phyloP scores from a whole-genome alignment of 1,140 invertebrate genomes.

The Littorina saxatilis region DNA sequence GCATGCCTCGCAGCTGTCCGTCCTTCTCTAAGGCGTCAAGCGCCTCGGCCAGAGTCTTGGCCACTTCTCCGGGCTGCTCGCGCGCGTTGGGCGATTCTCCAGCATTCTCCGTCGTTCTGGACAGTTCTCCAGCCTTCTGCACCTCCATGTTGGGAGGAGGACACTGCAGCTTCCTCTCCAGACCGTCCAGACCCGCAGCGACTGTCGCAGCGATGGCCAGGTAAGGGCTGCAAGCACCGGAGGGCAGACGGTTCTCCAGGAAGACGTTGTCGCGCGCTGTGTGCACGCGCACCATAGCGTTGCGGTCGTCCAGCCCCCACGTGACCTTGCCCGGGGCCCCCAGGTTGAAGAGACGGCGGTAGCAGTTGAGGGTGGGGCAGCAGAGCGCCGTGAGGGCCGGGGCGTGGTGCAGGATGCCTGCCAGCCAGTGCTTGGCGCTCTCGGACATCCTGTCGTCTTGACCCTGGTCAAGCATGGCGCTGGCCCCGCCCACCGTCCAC shows the following conservation, averaged over 20 bases:
- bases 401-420: constrained; percentile 33
- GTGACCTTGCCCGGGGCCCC: constrained; percentile 34
- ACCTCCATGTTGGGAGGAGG: too few species aligned
- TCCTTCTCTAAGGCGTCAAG: constrained; percentile 31
- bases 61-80: neutral
- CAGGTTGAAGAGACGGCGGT: constrained; percentile 36
- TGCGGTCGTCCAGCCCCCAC: constrained; percentile 49
- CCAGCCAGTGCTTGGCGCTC: constrained; percentile 26
- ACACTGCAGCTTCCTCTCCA: constrained; percentile 17
- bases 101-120: too few species aligned
- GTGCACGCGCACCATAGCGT: constrained; percentile 18
- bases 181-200: constrained; percentile 36
- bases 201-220: constrained; percentile 34
- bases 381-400: constrained; percentile 35
- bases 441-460: constrained; percentile 11
- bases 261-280: constrained; percentile 26
- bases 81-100: neutral
- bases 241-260: constrained; percentile 35
- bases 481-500: constrained; percentile 27
- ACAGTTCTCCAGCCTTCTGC: neutral
- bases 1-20: constrained; percentile 2
- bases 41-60: constrained; percentile 15
- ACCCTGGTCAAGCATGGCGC: neutral
- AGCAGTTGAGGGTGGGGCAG: constrained; percentile 44
- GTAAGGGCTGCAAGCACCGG: constrained; percentile 31